These are phyloP conservation scores for Hypercompe scribonia DNA, from an alignment of 2,888 invertebrate species.

Conservation along the genomic window DNA sequence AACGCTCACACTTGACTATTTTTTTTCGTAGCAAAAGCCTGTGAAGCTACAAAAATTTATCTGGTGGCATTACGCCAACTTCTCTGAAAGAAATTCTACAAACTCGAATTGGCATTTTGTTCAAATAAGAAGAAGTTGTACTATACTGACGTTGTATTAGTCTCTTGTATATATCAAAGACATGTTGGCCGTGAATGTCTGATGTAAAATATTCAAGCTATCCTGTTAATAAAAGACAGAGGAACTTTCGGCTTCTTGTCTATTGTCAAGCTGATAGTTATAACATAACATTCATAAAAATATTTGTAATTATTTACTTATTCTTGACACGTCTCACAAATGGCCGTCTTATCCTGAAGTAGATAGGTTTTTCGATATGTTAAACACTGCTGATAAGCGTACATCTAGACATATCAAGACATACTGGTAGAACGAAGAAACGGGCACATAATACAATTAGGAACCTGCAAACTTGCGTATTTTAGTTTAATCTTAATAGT, in stretches of 20 bases:
- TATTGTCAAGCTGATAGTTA: too few species aligned
- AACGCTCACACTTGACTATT: slow-evolving; percentile 35
- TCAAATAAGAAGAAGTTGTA: slow-evolving; percentile 33
- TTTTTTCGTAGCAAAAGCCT: slow-evolving; percentile 27
- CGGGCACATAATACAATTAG: too few species aligned
- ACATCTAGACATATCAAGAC: too few species aligned
- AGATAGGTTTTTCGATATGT: too few species aligned
- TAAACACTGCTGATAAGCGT: too few species aligned
- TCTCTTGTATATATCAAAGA: slow-evolving; percentile 3
- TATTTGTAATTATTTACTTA: too few species aligned
- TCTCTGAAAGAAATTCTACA: slow-evolving; percentile 29
- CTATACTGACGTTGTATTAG: slow-evolving; percentile 28
- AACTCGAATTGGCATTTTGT: slow-evolving; percentile 36
- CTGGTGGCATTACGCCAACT: slow-evolving; percentile 41
- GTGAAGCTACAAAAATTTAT: slow-evolving; percentile 32
- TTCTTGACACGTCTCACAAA: too few species aligned
- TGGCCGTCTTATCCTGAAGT: too few species aligned
- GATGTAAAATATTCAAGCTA: neutral
- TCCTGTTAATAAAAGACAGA: neutral
- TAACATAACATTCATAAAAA: too few species aligned
- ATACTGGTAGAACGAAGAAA: too few species aligned
- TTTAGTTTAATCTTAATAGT: too few species aligned
- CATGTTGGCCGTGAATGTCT: neutral
- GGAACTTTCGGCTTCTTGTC: neutral
- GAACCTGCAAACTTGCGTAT: too few species aligned